phyloP scores from a whole-genome alignment of 2,797 vertebrate genomes.

The Channallabes apus region DNA sequence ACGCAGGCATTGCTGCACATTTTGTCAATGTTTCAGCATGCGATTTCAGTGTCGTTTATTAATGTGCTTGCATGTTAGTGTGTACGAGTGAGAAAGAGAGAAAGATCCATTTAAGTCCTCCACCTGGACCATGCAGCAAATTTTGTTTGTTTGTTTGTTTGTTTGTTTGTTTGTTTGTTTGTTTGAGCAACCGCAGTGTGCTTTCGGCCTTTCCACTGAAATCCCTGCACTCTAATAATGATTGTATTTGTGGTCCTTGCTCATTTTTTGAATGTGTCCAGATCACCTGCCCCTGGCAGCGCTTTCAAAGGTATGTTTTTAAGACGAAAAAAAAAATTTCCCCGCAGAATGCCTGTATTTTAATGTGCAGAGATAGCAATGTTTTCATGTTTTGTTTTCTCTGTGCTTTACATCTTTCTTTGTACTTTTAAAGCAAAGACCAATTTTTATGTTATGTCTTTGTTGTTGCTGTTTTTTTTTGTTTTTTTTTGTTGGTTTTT shows the following conservation, averaged over 20 bases:
- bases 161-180: neutral
- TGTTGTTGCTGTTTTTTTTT: conserved; percentile 50
- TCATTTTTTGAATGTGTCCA: conserved; percentile 9
- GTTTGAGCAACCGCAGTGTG: neutral
- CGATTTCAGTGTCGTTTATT: conserved; percentile 17
- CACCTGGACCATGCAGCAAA: neutral
- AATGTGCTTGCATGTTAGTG: conserved; percentile 13
- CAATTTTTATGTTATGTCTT: conserved; percentile 67
- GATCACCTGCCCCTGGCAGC: neutral
- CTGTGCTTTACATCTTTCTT: conserved; percentile 56
- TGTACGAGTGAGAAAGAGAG: conserved; percentile 12
- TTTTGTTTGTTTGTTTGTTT: conserved; percentile 7
- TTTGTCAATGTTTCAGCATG: conserved; percentile 41
- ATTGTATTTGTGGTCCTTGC: conserved; percentile 25
- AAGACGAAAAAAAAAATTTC: neutral
- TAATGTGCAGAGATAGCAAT: conserved; percentile 46
- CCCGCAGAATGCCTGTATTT: neutral
- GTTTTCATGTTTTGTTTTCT: conserved; percentile 6
- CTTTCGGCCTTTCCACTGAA: conserved; percentile 32
- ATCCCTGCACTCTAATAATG: conserved; percentile 11
- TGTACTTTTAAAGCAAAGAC: conserved; percentile 68
- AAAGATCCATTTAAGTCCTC: neutral
- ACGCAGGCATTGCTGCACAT: conserved; percentile 35
- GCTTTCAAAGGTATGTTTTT: neutral
- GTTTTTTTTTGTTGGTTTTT: conserved; percentile 73